Conservation (phyloP, 1,140 invertebrate genomes). For the Drosophila teissieri region DNA sequence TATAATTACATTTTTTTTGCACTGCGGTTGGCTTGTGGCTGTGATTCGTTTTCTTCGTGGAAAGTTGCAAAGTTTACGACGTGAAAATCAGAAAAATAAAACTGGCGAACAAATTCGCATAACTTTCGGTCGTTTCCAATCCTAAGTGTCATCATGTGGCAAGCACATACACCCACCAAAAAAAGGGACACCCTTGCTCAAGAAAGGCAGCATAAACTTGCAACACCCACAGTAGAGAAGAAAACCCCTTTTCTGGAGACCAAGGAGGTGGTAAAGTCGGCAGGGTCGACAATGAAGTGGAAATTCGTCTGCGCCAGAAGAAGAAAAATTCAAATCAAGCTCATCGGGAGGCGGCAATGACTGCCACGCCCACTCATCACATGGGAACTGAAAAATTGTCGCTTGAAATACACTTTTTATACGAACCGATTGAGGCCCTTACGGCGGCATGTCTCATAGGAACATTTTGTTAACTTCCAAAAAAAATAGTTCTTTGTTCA, state of each 20-base stretch:
- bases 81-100: conserved; percentile 23
- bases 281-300: conserved; percentile 40
- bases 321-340: conserved; percentile 51
- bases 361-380: conserved; percentile 42
- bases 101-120: conserved; percentile 20
- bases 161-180: conserved; percentile 19
- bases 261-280: conserved; percentile 3
- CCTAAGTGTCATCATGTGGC: conserved; percentile 31
- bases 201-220: conserved; percentile 38
- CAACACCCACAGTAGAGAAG: conserved; percentile 26
- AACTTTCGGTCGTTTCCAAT: conserved; percentile 41
- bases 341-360: conserved; percentile 47
- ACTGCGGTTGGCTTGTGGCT: conserved; percentile 4
- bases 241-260: conserved; percentile 13
- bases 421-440: too few relatives aligned
- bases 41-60: conserved; percentile 1
- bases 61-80: conserved; percentile 39
- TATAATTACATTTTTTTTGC: background rate
- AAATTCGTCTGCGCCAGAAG: conserved; percentile 43
- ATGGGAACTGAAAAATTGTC: conserved; percentile 24
- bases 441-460: too few relatives aligned
- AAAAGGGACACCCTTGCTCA: background rate
- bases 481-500: too few relatives aligned
- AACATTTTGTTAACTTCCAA: too few relatives aligned
- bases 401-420: too few relatives aligned